Evolutionary conservation across 2,797 vertebrate species (phyloP).

Genomic region (Rallus crepitans): DNA sequence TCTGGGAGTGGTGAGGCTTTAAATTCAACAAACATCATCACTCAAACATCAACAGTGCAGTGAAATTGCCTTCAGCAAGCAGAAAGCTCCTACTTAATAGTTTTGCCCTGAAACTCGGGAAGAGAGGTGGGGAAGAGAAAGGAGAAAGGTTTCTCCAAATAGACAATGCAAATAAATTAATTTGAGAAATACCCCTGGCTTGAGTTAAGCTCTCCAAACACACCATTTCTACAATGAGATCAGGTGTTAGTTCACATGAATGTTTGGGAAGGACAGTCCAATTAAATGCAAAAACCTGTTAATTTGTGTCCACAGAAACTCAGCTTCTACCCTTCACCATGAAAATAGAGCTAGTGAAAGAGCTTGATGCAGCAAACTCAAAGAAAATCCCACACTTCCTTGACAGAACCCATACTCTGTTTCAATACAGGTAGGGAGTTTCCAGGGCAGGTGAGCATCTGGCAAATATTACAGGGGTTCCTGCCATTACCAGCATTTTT

Average conservation of each 20-base stretch:
- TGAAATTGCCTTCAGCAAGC: neutral
- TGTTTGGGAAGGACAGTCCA: neutral
- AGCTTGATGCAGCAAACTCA: neutral
- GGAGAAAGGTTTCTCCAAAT: neutral
- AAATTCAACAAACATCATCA: neutral
- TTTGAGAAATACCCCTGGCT: neutral
- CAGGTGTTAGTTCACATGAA: neutral
- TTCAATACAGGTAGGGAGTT: neutral
- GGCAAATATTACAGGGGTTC: neutral
- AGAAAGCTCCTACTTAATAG: neutral
- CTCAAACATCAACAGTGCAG: neutral
- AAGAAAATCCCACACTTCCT: neutral
- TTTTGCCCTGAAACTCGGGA: neutral
- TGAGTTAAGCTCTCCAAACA: neutral
- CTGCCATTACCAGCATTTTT: neutral
- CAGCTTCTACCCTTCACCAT: neutral
- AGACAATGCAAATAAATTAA: neutral
- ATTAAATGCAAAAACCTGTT: neutral
- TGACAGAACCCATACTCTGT: neutral
- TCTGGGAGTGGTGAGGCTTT: neutral
- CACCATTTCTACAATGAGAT: neutral
- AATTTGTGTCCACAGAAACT: neutral
- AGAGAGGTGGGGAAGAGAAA: no score
- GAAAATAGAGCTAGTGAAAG: neutral
- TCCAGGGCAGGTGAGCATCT: neutral